phyloP scores from a whole-genome alignment of 2,888 invertebrate genomes.

The Thyatira batis region DNA sequence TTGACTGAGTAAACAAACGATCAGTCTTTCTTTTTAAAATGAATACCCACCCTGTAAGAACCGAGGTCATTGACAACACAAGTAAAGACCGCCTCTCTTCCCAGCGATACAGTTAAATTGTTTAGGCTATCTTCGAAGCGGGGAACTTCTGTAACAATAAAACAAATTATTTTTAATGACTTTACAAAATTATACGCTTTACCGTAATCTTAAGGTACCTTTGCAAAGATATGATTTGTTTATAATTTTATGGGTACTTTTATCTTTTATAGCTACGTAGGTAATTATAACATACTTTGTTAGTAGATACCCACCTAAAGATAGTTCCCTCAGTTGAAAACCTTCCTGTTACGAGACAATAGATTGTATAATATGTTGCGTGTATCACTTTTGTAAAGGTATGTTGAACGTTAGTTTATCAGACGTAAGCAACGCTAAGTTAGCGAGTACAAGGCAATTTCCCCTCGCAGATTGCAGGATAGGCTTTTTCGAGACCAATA shows the following conservation, averaged over 20 bases:
- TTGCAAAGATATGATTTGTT: not conserved
- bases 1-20: slow-evolving; percentile 15
- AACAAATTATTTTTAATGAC: slow-evolving; percentile 29
- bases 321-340: too few species aligned
- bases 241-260: not conserved
- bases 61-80: slow-evolving; percentile 92
- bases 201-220: not conserved
- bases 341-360: not conserved
- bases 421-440: not conserved
- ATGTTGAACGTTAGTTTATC: not conserved
- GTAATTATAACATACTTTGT: not conserved
- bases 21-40: slow-evolving; percentile 14
- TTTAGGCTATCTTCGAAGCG: slow-evolving; percentile 90
- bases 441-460: not conserved
- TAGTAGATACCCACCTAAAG: not conserved
- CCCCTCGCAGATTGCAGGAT: not conserved
- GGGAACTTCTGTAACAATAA: slow-evolving; percentile 82
- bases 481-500: not conserved
- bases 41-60: slow-evolving; percentile 87
- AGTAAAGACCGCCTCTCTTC: slow-evolving; percentile 91
- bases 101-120: slow-evolving; percentile 91
- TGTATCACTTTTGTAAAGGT: not conserved
- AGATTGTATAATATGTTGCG: not conserved
- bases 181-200: slow-evolving; percentile 18
- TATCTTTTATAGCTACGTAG: not conserved